A percentile compares a stretch with the other conserved stretches of the same genome.
These are phyloP conservation scores for Drymonia ruficornis DNA, from an alignment of 2,888 invertebrate species.

Conservation along the genomic window DNA sequence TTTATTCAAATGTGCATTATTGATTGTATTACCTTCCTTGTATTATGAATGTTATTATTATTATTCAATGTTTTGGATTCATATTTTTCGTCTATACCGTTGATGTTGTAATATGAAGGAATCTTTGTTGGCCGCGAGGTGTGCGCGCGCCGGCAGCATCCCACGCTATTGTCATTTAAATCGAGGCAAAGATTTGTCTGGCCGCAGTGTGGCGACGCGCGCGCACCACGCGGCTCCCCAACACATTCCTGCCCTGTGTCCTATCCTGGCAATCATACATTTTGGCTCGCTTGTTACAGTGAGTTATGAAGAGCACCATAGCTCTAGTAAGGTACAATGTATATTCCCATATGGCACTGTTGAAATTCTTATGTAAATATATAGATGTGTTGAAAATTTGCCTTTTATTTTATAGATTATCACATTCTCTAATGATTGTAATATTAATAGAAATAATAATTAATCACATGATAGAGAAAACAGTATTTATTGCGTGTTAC, in stretches of 20 bases:
- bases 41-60: constrained; percentile 54
- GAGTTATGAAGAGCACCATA: constrained; percentile 59
- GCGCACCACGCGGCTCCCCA: constrained; percentile 49
- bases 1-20: constrained; percentile 38
- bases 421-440: neutral
- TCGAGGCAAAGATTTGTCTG: constrained; percentile 75
- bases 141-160: constrained; percentile 72
- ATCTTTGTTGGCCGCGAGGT: constrained; percentile 57
- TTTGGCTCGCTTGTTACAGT: constrained; percentile 66
- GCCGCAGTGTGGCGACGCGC: constrained; percentile 67
- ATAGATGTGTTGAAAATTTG: constrained; percentile 80
- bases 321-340: constrained; percentile 65
- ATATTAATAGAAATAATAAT: neutral
- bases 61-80: constrained; percentile 50
- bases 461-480: constrained; percentile 3
- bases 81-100: constrained; percentile 44
- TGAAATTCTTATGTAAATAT: constrained; percentile 81
- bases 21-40: constrained; percentile 46
- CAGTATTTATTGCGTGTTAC: constrained; percentile 31
- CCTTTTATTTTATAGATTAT: constrained; percentile 59
- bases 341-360: constrained; percentile 79
- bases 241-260: constrained; percentile 55
- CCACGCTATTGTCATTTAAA: constrained; percentile 73
- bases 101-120: constrained; percentile 47
- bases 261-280: constrained; percentile 67